Base-by-base conservation (phyloP, 1,140 invertebrate genomes). In the Hylaeus anthracinus region DNA sequence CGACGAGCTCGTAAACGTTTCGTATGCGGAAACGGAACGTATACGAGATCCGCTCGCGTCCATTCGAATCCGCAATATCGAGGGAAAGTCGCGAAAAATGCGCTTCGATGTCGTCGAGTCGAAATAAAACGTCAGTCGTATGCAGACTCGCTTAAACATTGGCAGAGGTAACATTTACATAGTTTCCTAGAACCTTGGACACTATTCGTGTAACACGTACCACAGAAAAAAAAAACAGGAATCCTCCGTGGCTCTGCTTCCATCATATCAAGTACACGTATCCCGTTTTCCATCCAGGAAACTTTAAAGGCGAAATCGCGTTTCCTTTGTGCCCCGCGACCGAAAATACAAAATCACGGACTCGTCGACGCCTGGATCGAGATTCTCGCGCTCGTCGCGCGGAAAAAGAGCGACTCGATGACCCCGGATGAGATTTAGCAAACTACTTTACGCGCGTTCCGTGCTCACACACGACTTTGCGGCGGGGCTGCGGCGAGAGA, bases 351-450 rank as follows among this genome's bases (percentile, higher is more conserved):
- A 41, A 55, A 75, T 75, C 26, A 43, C 65, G 14, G 26, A 58
- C 26, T 70, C 58, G 67, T 64, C 61, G 37, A 12, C 3, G 53
- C 26, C 39, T 6, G 41, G 51, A 55, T 81, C 14, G 65, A 51
- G 65, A 64, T 53, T 66, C 70, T 76, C 79, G 70, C 61, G 45
- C 70, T 70, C 75, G 70, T 5, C n/a, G 10, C 43, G 53, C n/a
- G 74, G 58, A 73, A 83, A 63, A 60, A 66, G 63, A 70, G 77
- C 65, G 80, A 84, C 81, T 87, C 87, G 88, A 89, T 89, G 87
- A 87, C 79, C 71, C 26, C 81, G 78, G 76, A 85, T 70, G 77
- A 85, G 84, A 88, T 88, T 88, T 79, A 79, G 78, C 63, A 88
- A 88, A 88, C 82, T 82, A 80, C 70, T 83, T 82, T 15, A 67